Evolutionary conservation across 2,888 invertebrate species (phyloP).

Genomic region (Lasioglossum lativentre): DNA sequence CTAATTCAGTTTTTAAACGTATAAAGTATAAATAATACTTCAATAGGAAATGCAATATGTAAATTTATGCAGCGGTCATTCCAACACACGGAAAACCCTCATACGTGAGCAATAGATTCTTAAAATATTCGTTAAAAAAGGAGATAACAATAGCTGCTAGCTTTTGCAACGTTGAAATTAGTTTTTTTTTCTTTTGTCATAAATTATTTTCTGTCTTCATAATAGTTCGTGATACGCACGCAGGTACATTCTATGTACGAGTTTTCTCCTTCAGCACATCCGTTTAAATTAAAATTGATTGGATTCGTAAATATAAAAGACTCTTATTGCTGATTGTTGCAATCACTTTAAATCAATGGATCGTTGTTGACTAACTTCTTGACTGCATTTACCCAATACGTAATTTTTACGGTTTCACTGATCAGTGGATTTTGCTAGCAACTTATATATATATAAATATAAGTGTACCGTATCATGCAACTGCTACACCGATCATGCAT

Average conservation of each 20-base stretch:
- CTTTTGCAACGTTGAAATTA: constrained; percentile 39
- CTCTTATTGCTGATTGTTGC: constrained; percentile 73
- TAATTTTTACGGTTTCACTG: constrained; percentile 38
- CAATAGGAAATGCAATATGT: constrained; percentile 52
- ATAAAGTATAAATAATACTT: constrained; percentile 64
- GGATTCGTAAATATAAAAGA: constrained; percentile 48
- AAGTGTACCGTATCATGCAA: constrained; percentile 63
- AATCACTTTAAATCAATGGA: constrained; percentile 61
- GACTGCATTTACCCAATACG: constrained; percentile 73
- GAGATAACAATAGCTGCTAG: constrained; percentile 57
- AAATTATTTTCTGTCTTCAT: constrained; percentile 17
- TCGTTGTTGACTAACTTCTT: constrained; percentile 31
- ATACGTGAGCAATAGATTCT: constrained; percentile 59
- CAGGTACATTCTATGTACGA: constrained; percentile 35
- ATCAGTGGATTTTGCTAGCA: constrained; percentile 36
- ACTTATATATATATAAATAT: constrained; percentile 52
- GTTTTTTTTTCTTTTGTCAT: not conserved
- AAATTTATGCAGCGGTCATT: constrained; percentile 41
- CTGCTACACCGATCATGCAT: constrained; percentile 58
- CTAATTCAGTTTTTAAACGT: constrained; percentile 45
- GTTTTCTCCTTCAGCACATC: constrained; percentile 22
- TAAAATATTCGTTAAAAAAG: constrained; percentile 60
- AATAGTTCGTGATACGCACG: constrained; percentile 33
- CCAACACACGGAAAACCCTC: constrained; percentile 34
- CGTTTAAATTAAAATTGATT: constrained; percentile 25